A percentile compares a stretch with the other conserved stretches of the same genome.
phyloP scores from a whole-genome alignment of 2,113 vertebrate genomes.

The Puntigrus tetrazona region DNA sequence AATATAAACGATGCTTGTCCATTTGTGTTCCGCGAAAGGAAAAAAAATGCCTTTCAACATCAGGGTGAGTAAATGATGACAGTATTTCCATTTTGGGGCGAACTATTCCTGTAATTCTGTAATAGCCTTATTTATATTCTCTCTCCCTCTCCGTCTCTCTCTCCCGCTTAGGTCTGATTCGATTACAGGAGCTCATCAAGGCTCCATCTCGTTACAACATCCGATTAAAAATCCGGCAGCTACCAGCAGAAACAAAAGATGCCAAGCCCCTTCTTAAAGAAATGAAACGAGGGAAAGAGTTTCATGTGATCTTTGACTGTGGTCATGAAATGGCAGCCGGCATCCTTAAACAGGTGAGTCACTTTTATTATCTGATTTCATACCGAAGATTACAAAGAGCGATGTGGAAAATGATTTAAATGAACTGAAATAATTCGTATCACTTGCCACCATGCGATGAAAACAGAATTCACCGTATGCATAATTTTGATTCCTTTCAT shows the following conservation, averaged over 20 bases:
- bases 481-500: no score
- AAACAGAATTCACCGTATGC: no score
- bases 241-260: slow-evolving; percentile 93
- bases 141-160: neutral
- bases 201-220: slow-evolving; percentile 97
- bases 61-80: neutral
- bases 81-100: neutral
- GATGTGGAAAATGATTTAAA: neutral
- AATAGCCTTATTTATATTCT: slow-evolving; percentile 27
- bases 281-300: slow-evolving; percentile 98
- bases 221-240: slow-evolving; percentile 94
- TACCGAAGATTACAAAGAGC: neutral
- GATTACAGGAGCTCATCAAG: slow-evolving; percentile 98
- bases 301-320: slow-evolving; percentile 98
- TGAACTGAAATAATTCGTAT: neutral
- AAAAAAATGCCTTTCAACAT: neutral
- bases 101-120: slow-evolving; percentile 11
- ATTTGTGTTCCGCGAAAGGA: neutral
- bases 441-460: no score
- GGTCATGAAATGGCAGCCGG: slow-evolving; percentile 97
- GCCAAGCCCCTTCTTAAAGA: slow-evolving; percentile 96
- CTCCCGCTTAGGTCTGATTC: slow-evolving; percentile 86
- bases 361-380: neutral
- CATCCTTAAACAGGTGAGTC: slow-evolving; percentile 93
- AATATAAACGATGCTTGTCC: neutral